Conservation (phyloP, 2,113 vertebrate species). For the Talpa occidentalis region DNA sequence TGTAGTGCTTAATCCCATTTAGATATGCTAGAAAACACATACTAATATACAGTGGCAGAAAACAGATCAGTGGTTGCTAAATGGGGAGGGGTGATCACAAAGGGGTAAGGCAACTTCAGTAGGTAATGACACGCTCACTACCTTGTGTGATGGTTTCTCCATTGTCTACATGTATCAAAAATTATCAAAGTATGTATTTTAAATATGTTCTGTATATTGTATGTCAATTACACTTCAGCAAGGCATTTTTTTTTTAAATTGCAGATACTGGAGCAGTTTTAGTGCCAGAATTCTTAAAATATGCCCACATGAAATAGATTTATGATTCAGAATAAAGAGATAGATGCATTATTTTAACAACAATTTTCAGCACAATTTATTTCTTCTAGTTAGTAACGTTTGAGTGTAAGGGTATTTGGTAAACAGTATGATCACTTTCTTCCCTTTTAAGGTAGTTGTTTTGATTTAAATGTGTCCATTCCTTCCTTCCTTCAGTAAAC, state of each 20-base stretch:
- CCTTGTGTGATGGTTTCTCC: background rate
- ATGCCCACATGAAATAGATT: background rate
- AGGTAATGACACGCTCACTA: background rate
- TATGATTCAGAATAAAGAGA: background rate
- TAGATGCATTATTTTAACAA: background rate
- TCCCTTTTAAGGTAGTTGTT: background rate
- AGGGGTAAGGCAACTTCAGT: background rate
- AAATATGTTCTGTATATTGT: background rate
- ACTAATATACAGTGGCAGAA: background rate
- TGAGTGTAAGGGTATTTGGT: background rate
- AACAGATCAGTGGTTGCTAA: background rate
- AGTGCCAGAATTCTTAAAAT: conserved; percentile 16
- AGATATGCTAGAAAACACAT: background rate
- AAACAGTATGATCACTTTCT: background rate
- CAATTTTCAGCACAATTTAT: background rate
- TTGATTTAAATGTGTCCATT: background rate
- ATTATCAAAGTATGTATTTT: background rate
- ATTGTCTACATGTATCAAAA: background rate
- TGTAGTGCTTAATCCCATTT: background rate
- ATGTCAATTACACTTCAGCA: background rate
- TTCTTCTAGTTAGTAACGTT: background rate
- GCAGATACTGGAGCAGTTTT: background rate
- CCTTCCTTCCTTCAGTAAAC: background rate
- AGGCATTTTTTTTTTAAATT: background rate
- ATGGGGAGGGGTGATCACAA: background rate